Evolutionary conservation across 92 coral and sea anemone genomes (phyloP).

Genomic region (Montipora capitata): DNA sequence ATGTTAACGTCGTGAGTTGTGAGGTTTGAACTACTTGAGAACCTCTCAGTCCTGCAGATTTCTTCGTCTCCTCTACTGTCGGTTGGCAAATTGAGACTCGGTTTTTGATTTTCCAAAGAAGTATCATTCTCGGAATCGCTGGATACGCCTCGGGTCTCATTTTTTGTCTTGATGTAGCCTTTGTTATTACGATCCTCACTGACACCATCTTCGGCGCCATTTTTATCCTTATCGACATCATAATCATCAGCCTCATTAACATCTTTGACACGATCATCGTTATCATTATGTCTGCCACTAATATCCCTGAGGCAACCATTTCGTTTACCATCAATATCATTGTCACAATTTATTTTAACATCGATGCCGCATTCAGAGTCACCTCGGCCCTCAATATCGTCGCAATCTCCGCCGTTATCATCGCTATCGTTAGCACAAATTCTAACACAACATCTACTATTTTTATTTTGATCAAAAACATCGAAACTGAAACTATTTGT

Average conservation of each 20-base stretch:
- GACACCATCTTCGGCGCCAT: not conserved
- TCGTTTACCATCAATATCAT: not conserved
- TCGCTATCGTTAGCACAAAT: not conserved
- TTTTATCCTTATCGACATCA: not conserved
- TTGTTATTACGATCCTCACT: too few species aligned
- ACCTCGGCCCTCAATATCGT: not conserved
- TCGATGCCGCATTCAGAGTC: not conserved
- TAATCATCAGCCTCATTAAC: not conserved
- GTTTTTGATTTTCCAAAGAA: not conserved
- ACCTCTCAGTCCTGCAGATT: not conserved
- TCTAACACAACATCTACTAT: not conserved
- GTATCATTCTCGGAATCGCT: not conserved
- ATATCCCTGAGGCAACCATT: not conserved
- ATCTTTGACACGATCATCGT: not conserved
- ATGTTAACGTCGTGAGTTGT: not conserved
- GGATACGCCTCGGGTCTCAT: not conserved
- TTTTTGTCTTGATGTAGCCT: not conserved
- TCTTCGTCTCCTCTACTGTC: not conserved
- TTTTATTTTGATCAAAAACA: not conserved
- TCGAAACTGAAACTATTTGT: not conserved
- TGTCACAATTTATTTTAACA: not conserved
- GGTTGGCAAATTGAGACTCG: not conserved
- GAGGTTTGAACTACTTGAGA: not conserved
- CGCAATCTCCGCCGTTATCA: not conserved
- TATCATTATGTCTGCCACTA: not conserved